Evolutionary conservation across 2,888 invertebrate species (phyloP).

Genomic region (Erannis defoliaria): DNA sequence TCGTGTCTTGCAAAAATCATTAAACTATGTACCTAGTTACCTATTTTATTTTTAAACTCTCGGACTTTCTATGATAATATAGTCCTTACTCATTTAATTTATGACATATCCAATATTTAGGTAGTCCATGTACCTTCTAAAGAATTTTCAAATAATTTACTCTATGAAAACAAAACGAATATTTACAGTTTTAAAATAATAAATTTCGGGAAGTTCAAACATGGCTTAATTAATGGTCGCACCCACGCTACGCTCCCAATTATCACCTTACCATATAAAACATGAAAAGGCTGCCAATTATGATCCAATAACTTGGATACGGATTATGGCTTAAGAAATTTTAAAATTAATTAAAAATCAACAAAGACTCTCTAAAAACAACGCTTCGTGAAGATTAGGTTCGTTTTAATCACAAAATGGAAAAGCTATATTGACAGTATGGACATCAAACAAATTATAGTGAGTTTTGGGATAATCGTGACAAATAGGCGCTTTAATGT

Average conservation of each 20-base stretch:
- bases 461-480: no score
- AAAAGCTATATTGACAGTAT: not conserved
- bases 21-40: no score
- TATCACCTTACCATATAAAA: constrained; percentile 17
- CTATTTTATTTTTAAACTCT: no score
- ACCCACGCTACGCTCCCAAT: constrained; percentile 20
- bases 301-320: constrained; percentile 13
- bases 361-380: constrained; percentile 14
- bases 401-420: constrained; percentile 11
- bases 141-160: not conserved
- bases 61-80: no score
- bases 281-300: constrained; percentile 19
- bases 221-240: constrained; percentile 13
- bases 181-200: constrained; percentile 7
- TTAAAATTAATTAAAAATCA: constrained; percentile 10
- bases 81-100: no score
- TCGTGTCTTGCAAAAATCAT: no score
- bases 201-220: not conserved
- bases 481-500: no score
- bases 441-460: no score
- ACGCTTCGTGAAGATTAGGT: constrained; percentile 5
- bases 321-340: constrained; percentile 8
- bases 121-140: no score
- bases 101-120: no score
- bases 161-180: not conserved